Evolutionary conservation across 2,888 invertebrate species (phyloP), one percentile per base, ranked within the genome.

Genomic region (Gisinianus flammeolus): DNA sequence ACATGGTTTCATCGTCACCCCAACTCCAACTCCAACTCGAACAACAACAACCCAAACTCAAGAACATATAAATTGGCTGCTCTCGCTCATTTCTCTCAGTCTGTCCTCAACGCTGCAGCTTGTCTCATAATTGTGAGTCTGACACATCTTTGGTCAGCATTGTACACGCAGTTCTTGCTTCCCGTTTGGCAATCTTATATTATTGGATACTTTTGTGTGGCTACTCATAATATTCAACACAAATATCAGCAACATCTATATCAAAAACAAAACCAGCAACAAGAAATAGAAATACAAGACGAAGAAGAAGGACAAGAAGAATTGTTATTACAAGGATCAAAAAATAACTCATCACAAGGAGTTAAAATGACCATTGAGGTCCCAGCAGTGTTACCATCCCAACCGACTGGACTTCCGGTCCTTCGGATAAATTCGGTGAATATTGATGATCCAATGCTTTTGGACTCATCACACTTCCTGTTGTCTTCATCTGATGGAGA

Each of bases 371-470:
- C 67, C 35, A 64, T 76, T 24, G 76, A 71, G 31, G 72, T 77
- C 56, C 70, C 71, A 33, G 70, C 75, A 10, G 30, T 67, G 54
- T 24, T 24, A 24, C 74, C 66, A 5, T 77, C 73, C 54, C 76
- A 35, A 24, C 22, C 67, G 10, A n/a, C 70, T 2, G 28, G 54
- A 31, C 64, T 77, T 16, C 78, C 78, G 19, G 73, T 78, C 28
- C 72, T 78, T n/a, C 70, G 80, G 19, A 75, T 80, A 56, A 78
- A 78, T 73, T 80, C 78, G 22, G 68, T 78, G 44, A 78, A 64
- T 31, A 30, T 80, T 30, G 76, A 78, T 16, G 76, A 76, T 33
- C 33, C 77, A 0, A 12, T 66, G 0, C 26, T 62, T 24, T 2
- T 72, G 72, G 72, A 66, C 28, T 26, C 58, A 22, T 33, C 54